These are phyloP conservation scores for Meloe dianella DNA, from an alignment of 2,888 invertebrate genomes.

Conservation along the genomic window DNA sequence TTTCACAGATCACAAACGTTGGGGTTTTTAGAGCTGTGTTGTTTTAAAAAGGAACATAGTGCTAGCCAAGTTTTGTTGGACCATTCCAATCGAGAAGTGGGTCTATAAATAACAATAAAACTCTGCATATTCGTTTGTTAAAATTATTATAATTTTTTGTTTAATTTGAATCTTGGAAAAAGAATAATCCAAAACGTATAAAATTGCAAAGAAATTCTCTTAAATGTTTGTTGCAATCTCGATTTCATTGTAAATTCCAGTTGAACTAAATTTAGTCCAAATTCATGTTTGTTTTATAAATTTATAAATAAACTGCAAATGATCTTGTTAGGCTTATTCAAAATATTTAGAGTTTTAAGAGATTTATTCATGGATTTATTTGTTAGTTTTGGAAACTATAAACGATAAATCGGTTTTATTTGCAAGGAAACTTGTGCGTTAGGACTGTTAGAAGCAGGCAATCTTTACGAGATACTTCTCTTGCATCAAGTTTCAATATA, in stretches of 20 bases:
- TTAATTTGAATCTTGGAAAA: not conserved
- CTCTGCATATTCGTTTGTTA: not conserved
- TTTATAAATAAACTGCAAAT: conserved; percentile 4
- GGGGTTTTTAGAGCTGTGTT: conserved; percentile 21
- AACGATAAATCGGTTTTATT: not conserved
- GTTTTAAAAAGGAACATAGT: conserved; percentile 27
- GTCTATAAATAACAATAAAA: conserved; percentile 50
- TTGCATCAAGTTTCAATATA: not conserved
- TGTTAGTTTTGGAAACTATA: not conserved
- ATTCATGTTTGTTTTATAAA: not conserved
- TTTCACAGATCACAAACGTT: conserved; percentile 27
- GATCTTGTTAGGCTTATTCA: not conserved
- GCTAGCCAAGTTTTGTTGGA: conserved; percentile 20
- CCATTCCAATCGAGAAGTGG: conserved; percentile 50
- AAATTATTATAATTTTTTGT: not conserved
- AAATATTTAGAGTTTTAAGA: not conserved
- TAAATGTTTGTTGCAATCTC: not conserved
- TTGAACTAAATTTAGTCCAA: not conserved
- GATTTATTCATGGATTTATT: conserved; percentile 6
- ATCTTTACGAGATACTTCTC: not conserved
- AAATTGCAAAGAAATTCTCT: not conserved
- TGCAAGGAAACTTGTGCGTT: not conserved
- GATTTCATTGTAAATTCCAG: not conserved
- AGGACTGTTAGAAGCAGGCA: not conserved
- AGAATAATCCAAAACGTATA: not conserved